Conservation (phyloP, 2,888 invertebrate species). For the Pogonocherus hispidulus region DNA sequence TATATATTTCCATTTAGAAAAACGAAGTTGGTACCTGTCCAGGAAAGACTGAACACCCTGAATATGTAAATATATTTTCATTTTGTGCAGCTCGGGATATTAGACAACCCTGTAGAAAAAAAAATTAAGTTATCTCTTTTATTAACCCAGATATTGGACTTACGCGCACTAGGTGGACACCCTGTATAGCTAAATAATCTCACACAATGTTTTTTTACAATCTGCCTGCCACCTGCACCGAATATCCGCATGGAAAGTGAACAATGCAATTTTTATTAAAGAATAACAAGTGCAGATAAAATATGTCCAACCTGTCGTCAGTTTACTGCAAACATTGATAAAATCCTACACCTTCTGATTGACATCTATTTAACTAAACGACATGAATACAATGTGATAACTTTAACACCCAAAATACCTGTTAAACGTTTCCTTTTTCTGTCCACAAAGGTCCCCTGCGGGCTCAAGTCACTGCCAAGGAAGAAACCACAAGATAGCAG, state of each 20-base stretch:
- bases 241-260: conserved; percentile 5
- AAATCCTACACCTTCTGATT: conserved; percentile 52
- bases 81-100: too few relatives aligned
- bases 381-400: conserved; percentile 52
- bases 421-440: conserved; percentile 63
- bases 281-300: conserved; percentile 48
- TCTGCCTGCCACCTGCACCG: conserved; percentile 27
- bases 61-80: too few relatives aligned
- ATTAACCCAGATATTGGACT: too few relatives aligned
- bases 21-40: too few relatives aligned
- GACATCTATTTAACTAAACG: conserved; percentile 50
- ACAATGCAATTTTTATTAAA: conserved; percentile 33
- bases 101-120: too few relatives aligned
- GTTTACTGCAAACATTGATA: conserved; percentile 59
- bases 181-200: too few relatives aligned
- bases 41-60: too few relatives aligned
- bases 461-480: conserved; percentile 60
- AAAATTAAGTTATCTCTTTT: too few relatives aligned
- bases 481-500: conserved; percentile 57
- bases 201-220: not conserved
- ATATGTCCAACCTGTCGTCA: conserved; percentile 60
- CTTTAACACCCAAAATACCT: conserved; percentile 62
- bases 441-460: conserved; percentile 58
- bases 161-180: too few relatives aligned
- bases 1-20: too few relatives aligned